Evolutionary conservation across 2,888 invertebrate genomes (phyloP), one percentile per base, ranked within the genome.

Genomic region (Sthenelais limicola): DNA sequence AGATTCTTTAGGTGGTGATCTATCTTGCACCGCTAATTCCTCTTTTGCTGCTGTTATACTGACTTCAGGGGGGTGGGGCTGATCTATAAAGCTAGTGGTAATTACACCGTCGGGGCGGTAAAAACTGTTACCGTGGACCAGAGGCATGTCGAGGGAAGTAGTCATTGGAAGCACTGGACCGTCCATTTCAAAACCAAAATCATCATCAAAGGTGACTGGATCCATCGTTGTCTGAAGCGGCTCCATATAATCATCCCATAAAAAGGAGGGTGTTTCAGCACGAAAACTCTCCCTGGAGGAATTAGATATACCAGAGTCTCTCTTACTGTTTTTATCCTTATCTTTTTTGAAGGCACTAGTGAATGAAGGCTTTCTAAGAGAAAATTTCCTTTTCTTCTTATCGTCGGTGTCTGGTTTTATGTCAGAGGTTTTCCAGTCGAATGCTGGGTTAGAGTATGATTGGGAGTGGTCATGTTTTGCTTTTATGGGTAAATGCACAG

Each of bases 231-330:
- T 38, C 26, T 62, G 38, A 1, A 62, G 24, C 21, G 62, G 62
- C 24, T 62, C 62, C 62, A 62, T 62, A 24, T 38, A 62, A 21
- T 56, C 33, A 21, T 62, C 62, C 38, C 38, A 62, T 24, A 82
- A 82, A 82, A 83, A 83, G 0, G 80, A 77, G 18, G 83, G 83
- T 1, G 82, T 82, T 67, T 82, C 81, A 43, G 83, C 81, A 33
- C 83, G 74, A n/a, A n/a, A n/a, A n/a, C n/a, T n/a, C n/a, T n/a
- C n/a, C n/a, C n/a, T n/a, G n/a, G n/a, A n/a, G n/a, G n/a, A n/a
- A n/a, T n/a, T n/a, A n/a, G n/a, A n/a, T n/a, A n/a, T n/a, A 24
- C 82, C 80, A 18, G 76, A 58, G 51, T 73, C 26, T 0, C 74
- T 69, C 12, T 38, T n/a, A 28, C 38, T 26, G 21, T 62, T 33